phyloP scores from a whole-genome alignment of 2,888 invertebrate genomes.

The Ochropacha duplaris region DNA sequence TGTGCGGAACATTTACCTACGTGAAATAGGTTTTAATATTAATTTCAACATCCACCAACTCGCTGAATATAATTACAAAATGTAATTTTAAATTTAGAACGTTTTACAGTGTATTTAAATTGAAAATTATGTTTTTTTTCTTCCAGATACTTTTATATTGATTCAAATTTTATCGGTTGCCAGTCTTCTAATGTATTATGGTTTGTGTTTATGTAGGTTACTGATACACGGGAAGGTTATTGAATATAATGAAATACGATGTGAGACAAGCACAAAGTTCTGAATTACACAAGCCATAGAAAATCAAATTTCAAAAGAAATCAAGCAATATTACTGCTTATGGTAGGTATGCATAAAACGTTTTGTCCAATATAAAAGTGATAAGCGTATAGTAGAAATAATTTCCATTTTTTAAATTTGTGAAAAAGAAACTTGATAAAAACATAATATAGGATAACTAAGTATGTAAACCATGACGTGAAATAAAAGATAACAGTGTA shows the following conservation, averaged over 20 bases:
- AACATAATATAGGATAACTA: too few species aligned
- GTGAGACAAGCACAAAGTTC: slow-evolving; percentile 7
- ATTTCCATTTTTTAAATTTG: too few species aligned
- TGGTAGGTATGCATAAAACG: slow-evolving; percentile 4
- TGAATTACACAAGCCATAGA: slow-evolving; percentile 15
- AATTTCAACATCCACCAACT: not conserved
- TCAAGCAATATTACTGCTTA: slow-evolving; percentile 25
- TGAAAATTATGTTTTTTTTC: not conserved
- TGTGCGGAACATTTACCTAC: slow-evolving; percentile 9
- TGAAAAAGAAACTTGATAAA: too few species aligned
- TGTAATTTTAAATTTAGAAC: not conserved
- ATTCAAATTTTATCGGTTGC: too few species aligned
- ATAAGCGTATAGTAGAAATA: not conserved
- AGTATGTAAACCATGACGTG: too few species aligned
- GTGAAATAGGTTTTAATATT: slow-evolving; percentile 19
- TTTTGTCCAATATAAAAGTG: slow-evolving; percentile 5
- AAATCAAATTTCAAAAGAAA: slow-evolving; percentile 38
- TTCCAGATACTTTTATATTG: too few species aligned
- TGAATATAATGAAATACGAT: not conserved
- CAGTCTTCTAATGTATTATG: too few species aligned
- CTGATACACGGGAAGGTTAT: not conserved
- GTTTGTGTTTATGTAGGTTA: not conserved
- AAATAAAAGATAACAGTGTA: too few species aligned
- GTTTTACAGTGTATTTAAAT: not conserved
- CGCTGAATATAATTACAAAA: not conserved